phyloP scores from a whole-genome alignment of 2,888 invertebrate genomes.

The Sclerodermus sp. region DNA sequence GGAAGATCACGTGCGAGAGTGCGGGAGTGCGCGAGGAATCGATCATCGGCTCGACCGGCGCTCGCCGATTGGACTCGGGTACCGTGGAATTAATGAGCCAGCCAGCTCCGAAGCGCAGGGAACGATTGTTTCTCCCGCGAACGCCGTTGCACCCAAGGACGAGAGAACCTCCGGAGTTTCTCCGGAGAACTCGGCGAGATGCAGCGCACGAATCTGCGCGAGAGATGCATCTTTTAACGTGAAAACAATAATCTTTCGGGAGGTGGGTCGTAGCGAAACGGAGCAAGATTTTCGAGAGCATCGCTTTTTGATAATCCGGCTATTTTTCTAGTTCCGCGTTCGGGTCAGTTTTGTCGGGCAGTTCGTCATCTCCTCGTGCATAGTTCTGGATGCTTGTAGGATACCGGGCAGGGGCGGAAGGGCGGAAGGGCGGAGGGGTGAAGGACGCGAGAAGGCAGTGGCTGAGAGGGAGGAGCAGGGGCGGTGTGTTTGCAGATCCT shows the following conservation, averaged over 20 bases:
- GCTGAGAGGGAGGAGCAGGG: constrained; percentile 15
- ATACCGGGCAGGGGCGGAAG: constrained; percentile 14
- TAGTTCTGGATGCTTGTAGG: constrained; percentile 17
- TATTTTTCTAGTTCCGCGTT: not conserved
- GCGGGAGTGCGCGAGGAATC: constrained; percentile 16
- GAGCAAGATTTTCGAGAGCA: too few relatives aligned
- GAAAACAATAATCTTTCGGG: too few relatives aligned
- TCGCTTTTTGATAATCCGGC: too few relatives aligned
- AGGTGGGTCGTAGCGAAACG: too few relatives aligned
- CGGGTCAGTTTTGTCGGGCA: constrained; percentile 39
- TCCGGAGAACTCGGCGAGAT: too few relatives aligned
- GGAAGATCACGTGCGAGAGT: constrained; percentile 4
- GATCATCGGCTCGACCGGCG: constrained; percentile 12
- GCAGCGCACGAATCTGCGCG: too few relatives aligned
- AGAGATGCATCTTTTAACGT: too few relatives aligned
- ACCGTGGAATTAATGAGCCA: too few relatives aligned
- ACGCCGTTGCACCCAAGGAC: too few relatives aligned
- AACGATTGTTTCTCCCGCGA: not conserved
- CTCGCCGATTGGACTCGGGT: not conserved
- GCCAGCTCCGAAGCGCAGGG: not conserved
- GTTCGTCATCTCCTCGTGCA: constrained; percentile 50
- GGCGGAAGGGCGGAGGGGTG: constrained; percentile 30
- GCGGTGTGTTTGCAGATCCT: constrained; percentile 50
- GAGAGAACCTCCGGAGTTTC: too few relatives aligned
- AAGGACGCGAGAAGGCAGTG: constrained; percentile 17